Evolutionary conservation across 2,888 invertebrate genomes (phyloP).

Genomic region (Plagodis dolabraria): DNA sequence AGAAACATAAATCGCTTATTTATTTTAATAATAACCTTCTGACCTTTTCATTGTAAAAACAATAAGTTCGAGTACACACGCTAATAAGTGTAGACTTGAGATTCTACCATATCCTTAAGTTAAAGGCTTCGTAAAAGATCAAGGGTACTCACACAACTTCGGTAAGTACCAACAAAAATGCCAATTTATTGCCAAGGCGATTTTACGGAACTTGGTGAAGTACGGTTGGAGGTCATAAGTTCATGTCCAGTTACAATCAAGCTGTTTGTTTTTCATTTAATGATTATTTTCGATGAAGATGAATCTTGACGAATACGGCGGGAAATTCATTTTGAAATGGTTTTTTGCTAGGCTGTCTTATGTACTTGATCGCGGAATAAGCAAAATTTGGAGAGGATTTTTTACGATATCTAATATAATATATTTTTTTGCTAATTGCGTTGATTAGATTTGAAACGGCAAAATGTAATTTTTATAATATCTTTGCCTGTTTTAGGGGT

Average conservation of each 20-base stretch:
- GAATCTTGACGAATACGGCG: too few species aligned
- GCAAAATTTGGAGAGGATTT: too few species aligned
- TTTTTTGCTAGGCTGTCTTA: too few species aligned
- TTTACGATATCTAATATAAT: too few species aligned
- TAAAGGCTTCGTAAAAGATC: conserved; percentile 60
- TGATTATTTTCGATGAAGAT: too few species aligned
- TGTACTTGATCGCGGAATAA: too few species aligned
- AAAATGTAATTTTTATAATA: too few species aligned
- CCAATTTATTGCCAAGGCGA: conserved; percentile 34
- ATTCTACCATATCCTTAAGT: conserved; percentile 58
- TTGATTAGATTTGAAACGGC: too few species aligned
- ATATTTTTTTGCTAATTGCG: too few species aligned
- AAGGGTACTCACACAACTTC: conserved; percentile 47
- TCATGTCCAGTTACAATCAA: background rate
- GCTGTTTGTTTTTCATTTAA: background rate
- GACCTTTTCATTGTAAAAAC: conserved; percentile 21
- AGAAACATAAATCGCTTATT: too few species aligned
- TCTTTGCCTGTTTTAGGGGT: too few species aligned
- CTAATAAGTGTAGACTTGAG: conserved; percentile 52
- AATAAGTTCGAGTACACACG: conserved; percentile 26
- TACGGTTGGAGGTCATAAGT: background rate
- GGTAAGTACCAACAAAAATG: conserved; percentile 20
- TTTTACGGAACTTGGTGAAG: conserved; percentile 28
- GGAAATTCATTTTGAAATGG: too few species aligned
- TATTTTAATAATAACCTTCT: background rate